Conservation (phyloP, 2,888 invertebrate genomes). For the Charanyca ferruginea region DNA sequence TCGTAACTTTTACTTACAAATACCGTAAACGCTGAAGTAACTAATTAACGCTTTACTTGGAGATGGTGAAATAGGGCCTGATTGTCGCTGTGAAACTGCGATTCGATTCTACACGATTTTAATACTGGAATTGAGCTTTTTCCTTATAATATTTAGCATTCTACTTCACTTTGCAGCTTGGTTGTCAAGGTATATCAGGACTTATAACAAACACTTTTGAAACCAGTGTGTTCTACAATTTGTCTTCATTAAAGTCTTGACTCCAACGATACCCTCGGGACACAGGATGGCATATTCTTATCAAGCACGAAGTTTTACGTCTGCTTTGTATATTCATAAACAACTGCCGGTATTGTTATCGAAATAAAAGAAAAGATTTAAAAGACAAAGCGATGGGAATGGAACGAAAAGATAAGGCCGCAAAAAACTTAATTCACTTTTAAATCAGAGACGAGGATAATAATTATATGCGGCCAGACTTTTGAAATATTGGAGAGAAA, state of each 20-base stretch:
- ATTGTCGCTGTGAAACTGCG: too few relatives aligned
- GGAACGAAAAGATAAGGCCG: conserved; percentile 29
- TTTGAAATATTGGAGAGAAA: conserved; percentile 26
- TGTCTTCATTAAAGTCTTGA: conserved; percentile 9
- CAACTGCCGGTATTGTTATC: conserved; percentile 32
- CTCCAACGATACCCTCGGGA: not conserved
- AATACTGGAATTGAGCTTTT: too few relatives aligned
- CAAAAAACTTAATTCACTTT: conserved; percentile 51
- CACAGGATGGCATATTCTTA: conserved; percentile 13
- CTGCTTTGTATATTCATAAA: conserved; percentile 49
- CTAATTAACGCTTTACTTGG: too few relatives aligned
- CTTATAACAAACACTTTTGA: not conserved
- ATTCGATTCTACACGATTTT: too few relatives aligned
- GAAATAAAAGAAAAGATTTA: conserved; percentile 45
- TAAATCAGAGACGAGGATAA: conserved; percentile 38
- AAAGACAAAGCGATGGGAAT: conserved; percentile 51
- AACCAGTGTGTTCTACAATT: not conserved
- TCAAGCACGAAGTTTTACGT: conserved; percentile 21
- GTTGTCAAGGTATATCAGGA: too few relatives aligned
- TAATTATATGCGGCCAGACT: conserved; percentile 23
- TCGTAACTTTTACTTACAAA: too few relatives aligned
- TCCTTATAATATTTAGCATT: too few relatives aligned
- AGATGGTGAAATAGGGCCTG: too few relatives aligned
- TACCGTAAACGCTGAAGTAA: too few relatives aligned
- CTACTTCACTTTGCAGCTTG: too few relatives aligned